Conservation (phyloP, 2,888 invertebrate genomes). For the Coelopa pilipes region DNA sequence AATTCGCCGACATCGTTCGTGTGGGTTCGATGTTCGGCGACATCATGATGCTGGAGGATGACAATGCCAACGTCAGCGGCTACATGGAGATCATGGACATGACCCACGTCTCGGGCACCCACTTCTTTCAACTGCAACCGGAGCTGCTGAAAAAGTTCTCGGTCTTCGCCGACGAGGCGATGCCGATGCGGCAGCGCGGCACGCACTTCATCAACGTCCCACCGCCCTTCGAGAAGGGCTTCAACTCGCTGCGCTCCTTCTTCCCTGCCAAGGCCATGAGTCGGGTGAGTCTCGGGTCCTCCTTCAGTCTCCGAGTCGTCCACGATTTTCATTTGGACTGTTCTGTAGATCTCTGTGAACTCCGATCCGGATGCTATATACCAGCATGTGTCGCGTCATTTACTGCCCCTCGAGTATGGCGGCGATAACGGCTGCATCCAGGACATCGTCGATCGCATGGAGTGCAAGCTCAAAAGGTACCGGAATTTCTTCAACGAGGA, state of each 20-base stretch:
- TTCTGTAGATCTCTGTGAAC: slow-evolving; percentile 70
- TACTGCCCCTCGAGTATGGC: slow-evolving; percentile 75
- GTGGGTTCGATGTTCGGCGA: slow-evolving; percentile 73
- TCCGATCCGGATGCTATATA: slow-evolving; percentile 71
- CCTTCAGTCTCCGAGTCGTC: not conserved
- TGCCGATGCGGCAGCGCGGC: slow-evolving; percentile 73
- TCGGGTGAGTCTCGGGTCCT: slow-evolving; percentile 67
- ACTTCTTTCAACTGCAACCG: slow-evolving; percentile 72
- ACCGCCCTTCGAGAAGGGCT: slow-evolving; percentile 71
- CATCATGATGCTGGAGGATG: slow-evolving; percentile 74
- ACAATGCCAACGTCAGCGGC: slow-evolving; percentile 71
- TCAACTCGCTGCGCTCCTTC: slow-evolving; percentile 71
- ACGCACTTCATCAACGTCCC: slow-evolving; percentile 74
- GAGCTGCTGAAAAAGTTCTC: slow-evolving; percentile 72
- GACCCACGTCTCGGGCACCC: slow-evolving; percentile 69
- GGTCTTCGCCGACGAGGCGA: slow-evolving; percentile 71
- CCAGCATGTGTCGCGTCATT: slow-evolving; percentile 70
- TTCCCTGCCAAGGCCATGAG: slow-evolving; percentile 73
- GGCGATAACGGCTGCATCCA: slow-evolving; percentile 70
- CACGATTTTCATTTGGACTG: not conserved
- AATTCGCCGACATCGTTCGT: slow-evolving; percentile 70
- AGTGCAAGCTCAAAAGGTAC: slow-evolving; percentile 54
- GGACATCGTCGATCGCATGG: slow-evolving; percentile 61
- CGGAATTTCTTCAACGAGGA: slow-evolving; percentile 58
- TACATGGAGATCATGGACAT: slow-evolving; percentile 72